Conservation (phyloP, 2,113 vertebrate species). For the Pseudolaguvia tuberculata region DNA sequence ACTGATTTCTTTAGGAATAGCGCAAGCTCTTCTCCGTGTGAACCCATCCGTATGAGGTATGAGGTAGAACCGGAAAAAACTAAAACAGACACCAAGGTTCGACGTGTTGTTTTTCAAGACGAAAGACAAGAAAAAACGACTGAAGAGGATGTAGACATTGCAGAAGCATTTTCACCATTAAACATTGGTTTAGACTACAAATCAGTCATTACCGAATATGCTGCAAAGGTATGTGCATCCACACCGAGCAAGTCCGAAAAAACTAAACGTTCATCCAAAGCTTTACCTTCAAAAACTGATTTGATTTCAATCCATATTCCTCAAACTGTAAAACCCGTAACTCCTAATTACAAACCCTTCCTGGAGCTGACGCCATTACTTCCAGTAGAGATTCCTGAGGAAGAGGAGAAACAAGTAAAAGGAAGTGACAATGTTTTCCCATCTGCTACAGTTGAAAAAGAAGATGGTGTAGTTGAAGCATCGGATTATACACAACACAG, state of each 20-base stretch:
- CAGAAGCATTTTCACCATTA: constrained; percentile 35
- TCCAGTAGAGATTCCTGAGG: constrained; percentile 48
- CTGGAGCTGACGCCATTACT: constrained; percentile 63
- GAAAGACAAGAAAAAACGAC: constrained; percentile 8
- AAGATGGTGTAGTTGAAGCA: constrained; percentile 62
- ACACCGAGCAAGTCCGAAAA: neutral
- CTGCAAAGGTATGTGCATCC: neutral
- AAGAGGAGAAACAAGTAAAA: constrained; percentile 45
- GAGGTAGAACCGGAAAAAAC: constrained; percentile 38
- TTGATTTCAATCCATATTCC: constrained; percentile 49
- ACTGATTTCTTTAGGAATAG: constrained; percentile 66
- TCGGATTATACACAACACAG: constrained; percentile 62
- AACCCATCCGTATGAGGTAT: constrained; percentile 46
- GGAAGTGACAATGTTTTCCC: neutral
- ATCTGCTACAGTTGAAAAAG: constrained; percentile 14
- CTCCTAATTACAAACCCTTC: constrained; percentile 47
- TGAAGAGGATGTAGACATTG: constrained; percentile 1
- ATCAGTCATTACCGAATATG: neutral
- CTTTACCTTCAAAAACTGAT: neutral
- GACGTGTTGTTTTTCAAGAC: constrained; percentile 27
- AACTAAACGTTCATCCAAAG: neutral
- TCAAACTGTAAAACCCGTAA: constrained; percentile 46
- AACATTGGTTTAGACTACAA: constrained; percentile 32
- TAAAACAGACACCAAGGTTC: neutral
- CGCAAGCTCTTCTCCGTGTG: constrained; percentile 62